Percentiles rank a stretch among this genome's conserved stretches.
These are phyloP conservation scores for Rhabdophis nuchalis DNA, from an alignment of 2,797 vertebrate genomes.

Conservation along the genomic window DNA sequence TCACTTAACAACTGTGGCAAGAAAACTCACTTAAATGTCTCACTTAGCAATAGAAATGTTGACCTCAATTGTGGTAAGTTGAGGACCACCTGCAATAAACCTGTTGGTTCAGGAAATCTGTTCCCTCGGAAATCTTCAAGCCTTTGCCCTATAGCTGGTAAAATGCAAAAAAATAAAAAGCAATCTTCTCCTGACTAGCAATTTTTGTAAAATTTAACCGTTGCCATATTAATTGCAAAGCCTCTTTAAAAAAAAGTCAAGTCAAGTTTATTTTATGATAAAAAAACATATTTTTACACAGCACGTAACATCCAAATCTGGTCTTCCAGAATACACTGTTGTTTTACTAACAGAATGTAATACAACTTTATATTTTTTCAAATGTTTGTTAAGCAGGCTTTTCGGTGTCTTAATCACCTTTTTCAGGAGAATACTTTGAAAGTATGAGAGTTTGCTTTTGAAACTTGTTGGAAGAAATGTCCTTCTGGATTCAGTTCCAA, in stretches of 20 bases:
- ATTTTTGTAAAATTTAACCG: neutral
- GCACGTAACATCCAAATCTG: neutral
- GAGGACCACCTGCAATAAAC: neutral
- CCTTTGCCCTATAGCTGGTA: neutral
- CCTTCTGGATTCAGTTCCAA: too few relatives aligned
- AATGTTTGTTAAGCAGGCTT: neutral
- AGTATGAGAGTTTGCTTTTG: neutral
- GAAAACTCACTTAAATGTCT: neutral
- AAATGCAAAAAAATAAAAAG: neutral
- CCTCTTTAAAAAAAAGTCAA: neutral
- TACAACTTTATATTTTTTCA: neutral
- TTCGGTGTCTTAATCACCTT: neutral
- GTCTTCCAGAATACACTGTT: neutral
- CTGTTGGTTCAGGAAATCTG: neutral
- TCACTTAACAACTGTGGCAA: too few relatives aligned
- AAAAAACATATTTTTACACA: neutral
- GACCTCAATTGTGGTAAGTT: neutral
- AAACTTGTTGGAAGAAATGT: too few relatives aligned
- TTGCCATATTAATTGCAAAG: neutral
- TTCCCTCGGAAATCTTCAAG: neutral
- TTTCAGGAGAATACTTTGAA: neutral
- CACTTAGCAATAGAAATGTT: neutral
- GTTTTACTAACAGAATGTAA: neutral
- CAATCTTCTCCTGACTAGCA: neutral
- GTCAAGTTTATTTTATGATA: neutral